Conservation (phyloP, 37 sponge, comb jelly and placozoan genomes). For the Axinella damicornis region DNA sequence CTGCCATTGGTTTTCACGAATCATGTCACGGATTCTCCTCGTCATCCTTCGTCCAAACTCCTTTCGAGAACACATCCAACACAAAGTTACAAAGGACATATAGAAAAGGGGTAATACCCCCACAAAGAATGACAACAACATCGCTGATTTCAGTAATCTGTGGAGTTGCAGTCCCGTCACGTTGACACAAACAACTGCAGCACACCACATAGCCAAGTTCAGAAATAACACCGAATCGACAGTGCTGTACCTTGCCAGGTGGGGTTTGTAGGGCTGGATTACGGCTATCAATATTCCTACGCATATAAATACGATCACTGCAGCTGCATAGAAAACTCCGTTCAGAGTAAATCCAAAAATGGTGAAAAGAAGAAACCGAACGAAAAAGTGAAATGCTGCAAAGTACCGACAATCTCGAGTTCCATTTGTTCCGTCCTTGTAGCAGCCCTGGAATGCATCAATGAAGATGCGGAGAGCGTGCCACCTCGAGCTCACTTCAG, state of each 20-base stretch:
- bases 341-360: conserved; percentile 21
- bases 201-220: background rate
- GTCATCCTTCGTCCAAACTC: background rate
- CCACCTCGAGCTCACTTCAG: background rate
- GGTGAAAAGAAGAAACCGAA: conserved; percentile 33
- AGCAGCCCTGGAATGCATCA: conserved; percentile 72
- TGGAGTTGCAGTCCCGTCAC: no score
- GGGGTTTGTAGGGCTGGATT: background rate
- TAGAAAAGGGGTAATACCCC: conserved; percentile 2
- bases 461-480: conserved; percentile 25
- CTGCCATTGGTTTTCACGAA: background rate
- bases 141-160: background rate
- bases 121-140: background rate
- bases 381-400: conserved; percentile 49
- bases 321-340: background rate
- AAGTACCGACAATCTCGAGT: conserved; percentile 63
- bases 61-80: background rate
- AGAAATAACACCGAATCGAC: background rate
- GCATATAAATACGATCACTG: background rate
- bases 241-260: background rate
- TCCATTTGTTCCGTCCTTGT: conserved; percentile 64
- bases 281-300: background rate
- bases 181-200: background rate
- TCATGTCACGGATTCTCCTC: background rate
- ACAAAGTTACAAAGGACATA: background rate